phyloP scores from a whole-genome alignment of 2,888 invertebrate genomes.

The Cetonia aurata region DNA sequence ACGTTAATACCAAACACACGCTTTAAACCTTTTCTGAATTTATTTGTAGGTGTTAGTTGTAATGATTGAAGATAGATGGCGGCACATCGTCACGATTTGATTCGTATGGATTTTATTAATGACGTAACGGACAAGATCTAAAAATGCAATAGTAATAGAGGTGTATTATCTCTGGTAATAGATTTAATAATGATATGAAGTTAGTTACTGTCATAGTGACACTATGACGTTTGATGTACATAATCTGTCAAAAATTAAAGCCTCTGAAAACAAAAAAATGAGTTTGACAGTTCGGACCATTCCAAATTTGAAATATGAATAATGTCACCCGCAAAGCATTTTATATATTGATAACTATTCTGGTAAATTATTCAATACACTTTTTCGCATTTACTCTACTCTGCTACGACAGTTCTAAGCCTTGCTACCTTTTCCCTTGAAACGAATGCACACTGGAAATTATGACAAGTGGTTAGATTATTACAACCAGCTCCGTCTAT shows the following conservation, averaged over 20 bases:
- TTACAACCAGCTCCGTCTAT: conserved; percentile 23
- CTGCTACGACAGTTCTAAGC: conserved; percentile 53
- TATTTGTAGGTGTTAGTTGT: no score
- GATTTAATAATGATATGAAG: background rate
- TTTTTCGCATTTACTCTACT: conserved; percentile 55
- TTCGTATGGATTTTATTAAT: no score
- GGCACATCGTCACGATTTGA: no score
- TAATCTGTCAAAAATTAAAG: conserved; percentile 13
- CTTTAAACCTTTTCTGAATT: no score
- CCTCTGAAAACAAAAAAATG: conserved; percentile 44
- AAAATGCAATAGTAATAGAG: no score
- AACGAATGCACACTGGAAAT: conserved; percentile 45
- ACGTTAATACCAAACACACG: no score
- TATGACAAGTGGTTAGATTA: conserved; percentile 41
- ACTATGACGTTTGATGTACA: conserved; percentile 1
- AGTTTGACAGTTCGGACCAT: conserved; percentile 48
- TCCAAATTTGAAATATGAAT: conserved; percentile 58
- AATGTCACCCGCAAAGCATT: conserved; percentile 53
- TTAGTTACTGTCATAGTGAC: background rate
- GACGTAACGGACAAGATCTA: no score
- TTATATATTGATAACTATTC: conserved; percentile 53
- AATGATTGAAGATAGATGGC: no score
- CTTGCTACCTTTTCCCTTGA: conserved; percentile 53
- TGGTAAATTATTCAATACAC: conserved; percentile 59
- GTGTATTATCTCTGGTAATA: no score